Evolutionary conservation across 2,888 invertebrate genomes (phyloP).

Genomic region (Chloromyia formosa): DNA sequence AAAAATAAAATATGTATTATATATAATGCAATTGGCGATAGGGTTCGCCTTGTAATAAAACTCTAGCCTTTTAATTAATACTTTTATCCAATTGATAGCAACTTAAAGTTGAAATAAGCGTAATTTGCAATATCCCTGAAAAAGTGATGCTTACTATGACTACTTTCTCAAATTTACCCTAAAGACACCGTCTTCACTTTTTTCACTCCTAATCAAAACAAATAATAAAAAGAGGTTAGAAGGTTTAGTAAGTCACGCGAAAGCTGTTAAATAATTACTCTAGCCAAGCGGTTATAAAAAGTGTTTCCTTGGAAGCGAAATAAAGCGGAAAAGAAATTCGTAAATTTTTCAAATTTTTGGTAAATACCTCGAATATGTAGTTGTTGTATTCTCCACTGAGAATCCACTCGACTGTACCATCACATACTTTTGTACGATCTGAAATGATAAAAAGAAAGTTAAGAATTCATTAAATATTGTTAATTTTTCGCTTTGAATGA

Average conservation of each 20-base stretch:
- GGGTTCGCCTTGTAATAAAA: neutral
- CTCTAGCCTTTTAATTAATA: neutral
- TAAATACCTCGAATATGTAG: constrained; percentile 69
- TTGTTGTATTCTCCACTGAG: constrained; percentile 66
- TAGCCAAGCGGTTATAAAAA: neutral
- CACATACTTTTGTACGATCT: constrained; percentile 69
- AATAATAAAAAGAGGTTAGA: constrained; percentile 9
- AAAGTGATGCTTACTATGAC: neutral
- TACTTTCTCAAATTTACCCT: constrained; percentile 8
- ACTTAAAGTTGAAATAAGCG: neutral
- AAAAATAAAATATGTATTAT: neutral
- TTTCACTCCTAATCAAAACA: constrained; percentile 33
- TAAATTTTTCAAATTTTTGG: neutral
- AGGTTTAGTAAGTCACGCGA: neutral
- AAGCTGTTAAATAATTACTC: neutral
- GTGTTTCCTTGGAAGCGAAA: neutral
- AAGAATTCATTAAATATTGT: no score
- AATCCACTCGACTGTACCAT: constrained; percentile 67
- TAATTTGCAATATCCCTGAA: neutral
- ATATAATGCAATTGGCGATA: neutral
- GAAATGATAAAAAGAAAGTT: constrained; percentile 54
- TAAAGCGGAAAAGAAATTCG: neutral
- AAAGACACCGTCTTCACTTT: constrained; percentile 2
- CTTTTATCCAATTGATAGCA: neutral
- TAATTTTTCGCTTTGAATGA: no score